Evolutionary conservation across 2,888 invertebrate species (phyloP).

Genomic region (Creontiades dilutus): DNA sequence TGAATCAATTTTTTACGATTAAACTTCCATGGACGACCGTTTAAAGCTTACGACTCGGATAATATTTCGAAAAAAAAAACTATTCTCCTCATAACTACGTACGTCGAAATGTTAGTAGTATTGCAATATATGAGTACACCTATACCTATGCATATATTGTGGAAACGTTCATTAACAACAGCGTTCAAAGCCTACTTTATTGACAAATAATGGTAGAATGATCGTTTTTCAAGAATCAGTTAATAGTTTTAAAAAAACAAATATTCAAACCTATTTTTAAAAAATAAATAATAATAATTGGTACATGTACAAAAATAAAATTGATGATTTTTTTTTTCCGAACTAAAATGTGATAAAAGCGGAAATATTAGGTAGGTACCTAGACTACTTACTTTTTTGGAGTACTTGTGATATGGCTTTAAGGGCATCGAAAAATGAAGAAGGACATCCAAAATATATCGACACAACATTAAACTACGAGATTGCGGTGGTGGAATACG

Average conservation of each 20-base stretch:
- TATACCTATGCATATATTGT: slow-evolving; percentile 19
- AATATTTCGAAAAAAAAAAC: neutral
- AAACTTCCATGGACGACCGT: slow-evolving; percentile 4
- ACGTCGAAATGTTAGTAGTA: slow-evolving; percentile 25
- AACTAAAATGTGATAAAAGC: neutral
- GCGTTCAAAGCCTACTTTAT: slow-evolving; percentile 10
- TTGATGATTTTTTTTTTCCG: neutral
- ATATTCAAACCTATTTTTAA: neutral
- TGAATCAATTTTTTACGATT: neutral
- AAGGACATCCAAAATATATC: neutral
- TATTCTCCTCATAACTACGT: neutral
- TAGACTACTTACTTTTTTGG: neutral
- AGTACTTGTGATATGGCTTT: neutral
- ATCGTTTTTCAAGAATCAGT: neutral
- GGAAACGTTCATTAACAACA: neutral
- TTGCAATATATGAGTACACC: slow-evolving; percentile 36
- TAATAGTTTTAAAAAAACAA: neutral
- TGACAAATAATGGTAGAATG: slow-evolving; percentile 1
- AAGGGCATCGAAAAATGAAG: neutral
- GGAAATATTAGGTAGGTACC: neutral
- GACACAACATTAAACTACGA: neutral
- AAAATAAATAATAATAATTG: no score
- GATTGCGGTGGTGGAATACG: no score
- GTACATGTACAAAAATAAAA: neutral
- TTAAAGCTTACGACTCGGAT: neutral